phyloP scores from a whole-genome alignment of 92 coral and sea anemone species.

The Metridium senile region DNA sequence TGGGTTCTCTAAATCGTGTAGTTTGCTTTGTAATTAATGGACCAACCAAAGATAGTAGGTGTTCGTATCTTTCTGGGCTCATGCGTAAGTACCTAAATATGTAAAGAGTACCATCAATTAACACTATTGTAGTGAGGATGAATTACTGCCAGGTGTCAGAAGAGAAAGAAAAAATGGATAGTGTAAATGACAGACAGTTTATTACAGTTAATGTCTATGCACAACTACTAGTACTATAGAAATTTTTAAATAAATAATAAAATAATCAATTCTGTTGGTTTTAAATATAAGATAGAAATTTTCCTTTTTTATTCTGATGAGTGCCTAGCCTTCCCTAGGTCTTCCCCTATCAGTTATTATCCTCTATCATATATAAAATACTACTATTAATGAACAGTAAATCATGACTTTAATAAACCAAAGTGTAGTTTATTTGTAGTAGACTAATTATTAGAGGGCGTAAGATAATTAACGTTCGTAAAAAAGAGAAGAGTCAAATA shows the following conservation, averaged over 20 bases:
- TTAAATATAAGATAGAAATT: not conserved
- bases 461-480: not conserved
- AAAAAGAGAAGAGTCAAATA: not conserved
- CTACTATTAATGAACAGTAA: not conserved
- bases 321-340: not conserved
- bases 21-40: slow-evolving; percentile 37
- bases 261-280: not conserved
- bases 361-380: not conserved
- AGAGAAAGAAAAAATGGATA: no score
- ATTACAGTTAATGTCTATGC: no score
- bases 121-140: not conserved
- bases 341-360: not conserved
- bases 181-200: no score
- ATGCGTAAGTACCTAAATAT: slow-evolving; percentile 55
- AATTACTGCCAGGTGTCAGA: no score
- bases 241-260: no score
- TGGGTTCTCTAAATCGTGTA: slow-evolving; percentile 53
- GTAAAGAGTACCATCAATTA: not conserved
- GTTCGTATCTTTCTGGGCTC: slow-evolving; percentile 53
- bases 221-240: no score
- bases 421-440: no score
- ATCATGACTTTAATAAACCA: not conserved
- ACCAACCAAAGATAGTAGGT: no score
- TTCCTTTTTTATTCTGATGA: not conserved
- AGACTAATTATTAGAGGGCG: not conserved